Evolutionary conservation across 2,888 invertebrate genomes (phyloP).

Genomic region (Drosophila subquinaria): DNA sequence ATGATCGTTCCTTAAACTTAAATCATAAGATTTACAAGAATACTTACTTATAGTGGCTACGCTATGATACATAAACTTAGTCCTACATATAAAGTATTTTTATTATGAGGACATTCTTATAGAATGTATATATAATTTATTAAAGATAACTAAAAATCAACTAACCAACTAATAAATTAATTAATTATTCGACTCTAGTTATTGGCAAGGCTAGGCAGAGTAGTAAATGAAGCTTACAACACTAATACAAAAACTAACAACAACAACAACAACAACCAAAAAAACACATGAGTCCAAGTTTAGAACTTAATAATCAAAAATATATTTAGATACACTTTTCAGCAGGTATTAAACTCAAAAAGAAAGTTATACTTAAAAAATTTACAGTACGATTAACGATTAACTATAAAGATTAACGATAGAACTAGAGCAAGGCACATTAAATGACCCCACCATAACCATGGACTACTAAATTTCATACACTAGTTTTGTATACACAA

Average conservation of each 20-base stretch:
- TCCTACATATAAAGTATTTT: slow-evolving; percentile 70
- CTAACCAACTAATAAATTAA: slow-evolving; percentile 68
- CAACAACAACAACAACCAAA: slow-evolving; percentile 46
- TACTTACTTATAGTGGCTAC: slow-evolving; percentile 46
- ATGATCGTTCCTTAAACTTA: slow-evolving; percentile 80
- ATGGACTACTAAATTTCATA: slow-evolving; percentile 77
- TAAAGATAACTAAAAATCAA: slow-evolving; percentile 45
- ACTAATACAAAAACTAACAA: slow-evolving; percentile 51
- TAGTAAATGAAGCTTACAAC: slow-evolving; percentile 79
- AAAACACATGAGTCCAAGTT: slow-evolving; percentile 80
- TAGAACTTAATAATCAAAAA: slow-evolving; percentile 82
- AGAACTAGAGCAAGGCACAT: slow-evolving; percentile 76
- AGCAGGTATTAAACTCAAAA: slow-evolving; percentile 73
- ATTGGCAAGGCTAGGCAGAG: slow-evolving; percentile 69
- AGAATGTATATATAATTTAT: slow-evolving; percentile 71
- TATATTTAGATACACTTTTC: slow-evolving; percentile 82
- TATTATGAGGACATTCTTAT: slow-evolving; percentile 74
- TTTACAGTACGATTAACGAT: slow-evolving; percentile 40
- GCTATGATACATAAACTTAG: slow-evolving; percentile 39
- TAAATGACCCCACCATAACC: slow-evolving; percentile 77
- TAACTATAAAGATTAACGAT: slow-evolving; percentile 42
- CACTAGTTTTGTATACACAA: slow-evolving; percentile 74
- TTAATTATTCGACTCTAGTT: slow-evolving; percentile 72
- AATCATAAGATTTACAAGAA: slow-evolving; percentile 65
- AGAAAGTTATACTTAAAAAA: slow-evolving; percentile 43